phyloP scores from a whole-genome alignment of 2,113 vertebrate species.

The Neolamprologus ventralis region DNA sequence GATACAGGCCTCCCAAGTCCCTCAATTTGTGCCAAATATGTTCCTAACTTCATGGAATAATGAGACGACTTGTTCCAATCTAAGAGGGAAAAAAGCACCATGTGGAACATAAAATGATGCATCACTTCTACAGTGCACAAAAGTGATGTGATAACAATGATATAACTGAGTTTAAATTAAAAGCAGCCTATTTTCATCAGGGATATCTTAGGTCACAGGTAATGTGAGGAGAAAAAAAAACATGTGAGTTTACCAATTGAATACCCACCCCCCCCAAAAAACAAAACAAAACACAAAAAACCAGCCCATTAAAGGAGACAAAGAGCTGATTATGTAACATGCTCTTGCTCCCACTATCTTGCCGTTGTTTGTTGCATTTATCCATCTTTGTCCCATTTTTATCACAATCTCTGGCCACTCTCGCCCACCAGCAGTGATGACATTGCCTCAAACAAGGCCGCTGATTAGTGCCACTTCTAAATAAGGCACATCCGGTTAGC shows the following conservation, averaged over 20 bases:
- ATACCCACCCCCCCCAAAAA: background rate
- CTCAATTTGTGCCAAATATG: background rate
- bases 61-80: background rate
- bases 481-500: conserved; percentile 67
- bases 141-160: background rate
- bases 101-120: background rate
- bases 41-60: background rate
- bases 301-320: background rate
- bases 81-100: background rate
- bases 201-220: background rate
- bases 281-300: background rate
- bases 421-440: background rate
- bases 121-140: background rate
- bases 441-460: conserved; percentile 22
- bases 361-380: background rate
- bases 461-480: conserved; percentile 57
- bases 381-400: background rate
- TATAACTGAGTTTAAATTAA: background rate
- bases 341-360: background rate
- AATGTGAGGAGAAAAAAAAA: background rate
- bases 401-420: conserved; percentile 2
- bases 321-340: background rate
- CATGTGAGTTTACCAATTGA: background rate
- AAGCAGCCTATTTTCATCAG: background rate
- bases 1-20: background rate